A percentile compares a stretch with the other conserved stretches of the same genome.
These are phyloP conservation scores for Actinia equina DNA, from an alignment of 64 coral and sea anemone species.

Conservation along the genomic window DNA sequence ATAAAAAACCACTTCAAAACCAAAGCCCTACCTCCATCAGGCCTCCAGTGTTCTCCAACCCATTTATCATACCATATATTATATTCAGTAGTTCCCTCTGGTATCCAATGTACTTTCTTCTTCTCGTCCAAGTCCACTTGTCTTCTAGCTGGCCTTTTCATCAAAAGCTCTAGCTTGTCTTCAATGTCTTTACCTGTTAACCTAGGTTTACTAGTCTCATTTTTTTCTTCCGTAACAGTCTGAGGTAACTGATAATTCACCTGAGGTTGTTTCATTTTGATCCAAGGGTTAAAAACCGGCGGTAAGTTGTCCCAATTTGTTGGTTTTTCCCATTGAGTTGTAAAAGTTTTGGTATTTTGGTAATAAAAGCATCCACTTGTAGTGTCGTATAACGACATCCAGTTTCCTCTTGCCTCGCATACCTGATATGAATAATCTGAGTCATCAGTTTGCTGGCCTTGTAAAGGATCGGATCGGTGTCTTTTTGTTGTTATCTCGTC, in stretches of 20 bases:
- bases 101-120: slow-evolving; percentile 89
- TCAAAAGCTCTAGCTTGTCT: slow-evolving; percentile 37
- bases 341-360: slow-evolving; percentile 47
- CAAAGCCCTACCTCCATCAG: slow-evolving; percentile 57
- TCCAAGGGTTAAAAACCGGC: slow-evolving; percentile 49
- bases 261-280: slow-evolving; percentile 7
- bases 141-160: slow-evolving; percentile 57
- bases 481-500: slow-evolving; percentile 23
- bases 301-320: slow-evolving; percentile 60
- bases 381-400: slow-evolving; percentile 68
- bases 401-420: slow-evolving; percentile 75
- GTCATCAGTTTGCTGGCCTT: slow-evolving; percentile 9
- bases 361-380: slow-evolving; percentile 64
- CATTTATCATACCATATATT: slow-evolving; percentile 99
- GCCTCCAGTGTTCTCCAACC: slow-evolving; percentile 92
- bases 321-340: slow-evolving; percentile 76
- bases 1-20: neutral
- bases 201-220: neutral
- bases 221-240: neutral
- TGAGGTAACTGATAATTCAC: neutral
- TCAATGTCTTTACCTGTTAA: slow-evolving; percentile 44
- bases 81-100: slow-evolving; percentile 93
- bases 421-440: slow-evolving; percentile 20
- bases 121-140: slow-evolving; percentile 78
- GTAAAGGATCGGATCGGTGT: neutral